phyloP scores from a whole-genome alignment of 2,888 invertebrate species.

The Pheosia gnoma region DNA sequence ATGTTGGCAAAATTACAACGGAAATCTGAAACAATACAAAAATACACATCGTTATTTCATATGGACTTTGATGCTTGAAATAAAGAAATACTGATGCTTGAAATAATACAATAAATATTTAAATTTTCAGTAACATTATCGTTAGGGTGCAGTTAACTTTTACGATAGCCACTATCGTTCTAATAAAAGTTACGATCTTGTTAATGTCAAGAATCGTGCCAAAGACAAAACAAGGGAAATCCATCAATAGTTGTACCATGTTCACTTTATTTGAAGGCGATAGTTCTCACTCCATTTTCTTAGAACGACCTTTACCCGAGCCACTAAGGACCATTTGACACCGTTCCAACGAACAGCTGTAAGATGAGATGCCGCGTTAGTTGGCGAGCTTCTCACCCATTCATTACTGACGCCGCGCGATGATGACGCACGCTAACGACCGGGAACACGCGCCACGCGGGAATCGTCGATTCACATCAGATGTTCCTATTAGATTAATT shows the following conservation, averaged over 20 bases:
- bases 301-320: conserved; percentile 15
- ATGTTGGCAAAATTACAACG: conserved; percentile 46
- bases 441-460: conserved; percentile 34
- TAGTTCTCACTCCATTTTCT: conserved; percentile 12
- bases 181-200: neutral
- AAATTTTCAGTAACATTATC: conserved; percentile 3
- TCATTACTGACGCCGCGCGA: conserved; percentile 28
- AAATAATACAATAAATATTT: too few relatives aligned
- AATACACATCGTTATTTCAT: conserved; percentile 11
- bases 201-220: neutral
- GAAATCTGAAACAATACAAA: conserved; percentile 62
- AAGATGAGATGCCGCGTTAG: conserved; percentile 27
- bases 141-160: conserved; percentile 2
- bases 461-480: conserved; percentile 28
- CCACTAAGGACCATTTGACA: conserved; percentile 31
- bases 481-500: conserved; percentile 23
- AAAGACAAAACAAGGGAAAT: conserved; percentile 4
- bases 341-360: conserved; percentile 23
- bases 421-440: conserved; percentile 38
- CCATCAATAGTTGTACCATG: neutral
- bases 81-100: too few relatives aligned
- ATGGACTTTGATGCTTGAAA: too few relatives aligned
- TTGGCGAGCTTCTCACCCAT: conserved; percentile 36
- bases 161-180: neutral
- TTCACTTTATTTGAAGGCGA: conserved; percentile 3